Conservation (phyloP, 2,113 vertebrate species). For the Cinclus cinclus region DNA sequence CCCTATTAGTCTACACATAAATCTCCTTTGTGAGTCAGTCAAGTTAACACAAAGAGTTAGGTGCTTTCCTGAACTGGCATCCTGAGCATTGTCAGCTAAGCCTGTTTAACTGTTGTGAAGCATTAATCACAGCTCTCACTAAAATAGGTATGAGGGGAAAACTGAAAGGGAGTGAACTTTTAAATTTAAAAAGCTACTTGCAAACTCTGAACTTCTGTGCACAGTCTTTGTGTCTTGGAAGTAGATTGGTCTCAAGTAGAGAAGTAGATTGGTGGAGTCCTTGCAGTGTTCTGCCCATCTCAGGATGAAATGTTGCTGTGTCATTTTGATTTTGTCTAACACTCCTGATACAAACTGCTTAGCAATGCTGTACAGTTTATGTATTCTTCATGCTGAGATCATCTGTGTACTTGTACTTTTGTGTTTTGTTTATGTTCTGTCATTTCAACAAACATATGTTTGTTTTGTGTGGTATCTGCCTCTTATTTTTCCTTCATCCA, state of each 20-base stretch:
- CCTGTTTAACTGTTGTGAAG: not conserved
- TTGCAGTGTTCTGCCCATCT: not conserved
- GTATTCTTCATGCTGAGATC: not conserved
- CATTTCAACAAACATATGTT: not conserved
- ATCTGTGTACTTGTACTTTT: not conserved
- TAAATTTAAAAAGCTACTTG: not conserved
- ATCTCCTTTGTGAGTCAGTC: not conserved
- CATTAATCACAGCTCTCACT: not conserved
- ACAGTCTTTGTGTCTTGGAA: not conserved
- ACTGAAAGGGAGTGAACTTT: not conserved
- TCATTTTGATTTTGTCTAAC: not conserved
- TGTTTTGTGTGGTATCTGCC: not conserved
- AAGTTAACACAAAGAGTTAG: not conserved
- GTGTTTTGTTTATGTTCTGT: not conserved
- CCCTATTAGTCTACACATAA: not conserved
- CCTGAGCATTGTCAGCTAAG: not conserved
- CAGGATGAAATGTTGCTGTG: not conserved
- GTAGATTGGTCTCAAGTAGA: not conserved
- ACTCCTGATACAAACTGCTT: not conserved
- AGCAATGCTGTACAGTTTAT: not conserved
- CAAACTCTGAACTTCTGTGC: not conserved
- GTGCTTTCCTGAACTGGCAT: not conserved
- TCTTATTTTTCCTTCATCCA: slow-evolving; percentile 40
- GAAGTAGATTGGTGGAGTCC: not conserved
- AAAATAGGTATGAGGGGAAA: not conserved